Conservation (phyloP, 2,888 invertebrate genomes). For the Dicranocentrus wangi region DNA sequence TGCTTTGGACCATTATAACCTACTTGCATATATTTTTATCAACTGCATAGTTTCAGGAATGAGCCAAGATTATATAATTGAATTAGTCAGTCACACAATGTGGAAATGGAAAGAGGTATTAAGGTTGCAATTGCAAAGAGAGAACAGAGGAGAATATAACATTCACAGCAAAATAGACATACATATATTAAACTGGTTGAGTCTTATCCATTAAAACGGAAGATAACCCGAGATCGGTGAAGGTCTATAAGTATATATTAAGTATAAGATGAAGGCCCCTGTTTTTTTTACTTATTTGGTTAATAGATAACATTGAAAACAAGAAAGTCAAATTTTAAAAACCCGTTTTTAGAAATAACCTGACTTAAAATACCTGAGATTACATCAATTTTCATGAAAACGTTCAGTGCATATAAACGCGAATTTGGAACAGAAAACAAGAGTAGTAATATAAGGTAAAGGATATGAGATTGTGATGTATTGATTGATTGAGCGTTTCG, state of each 20-base stretch:
- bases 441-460: slow-evolving; percentile 36
- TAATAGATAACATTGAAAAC: background rate
- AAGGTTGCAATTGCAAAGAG: background rate
- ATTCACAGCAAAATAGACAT: background rate
- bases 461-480: slow-evolving; percentile 32
- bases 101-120: background rate
- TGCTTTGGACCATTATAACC: slow-evolving; percentile 51
- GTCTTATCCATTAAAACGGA: background rate
- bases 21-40: slow-evolving; percentile 17
- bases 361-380: slow-evolving; percentile 61
- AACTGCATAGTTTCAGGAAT: slow-evolving; percentile 19
- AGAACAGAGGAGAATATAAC: background rate
- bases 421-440: no score
- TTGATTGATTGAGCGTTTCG: slow-evolving; percentile 30
- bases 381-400: slow-evolving; percentile 28
- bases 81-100: slow-evolving; percentile 1
- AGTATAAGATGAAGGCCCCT: slow-evolving; percentile 38
- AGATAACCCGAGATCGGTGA: background rate
- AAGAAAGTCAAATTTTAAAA: no score
- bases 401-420: no score
- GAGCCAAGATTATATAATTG: no score
- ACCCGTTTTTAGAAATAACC: slow-evolving; percentile 2
- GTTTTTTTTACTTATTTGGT: background rate
- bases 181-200: background rate
- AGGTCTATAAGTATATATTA: background rate